Base-by-base conservation (phyloP, 2,113 vertebrate genomes). In the Corythornis vintsioides region DNA sequence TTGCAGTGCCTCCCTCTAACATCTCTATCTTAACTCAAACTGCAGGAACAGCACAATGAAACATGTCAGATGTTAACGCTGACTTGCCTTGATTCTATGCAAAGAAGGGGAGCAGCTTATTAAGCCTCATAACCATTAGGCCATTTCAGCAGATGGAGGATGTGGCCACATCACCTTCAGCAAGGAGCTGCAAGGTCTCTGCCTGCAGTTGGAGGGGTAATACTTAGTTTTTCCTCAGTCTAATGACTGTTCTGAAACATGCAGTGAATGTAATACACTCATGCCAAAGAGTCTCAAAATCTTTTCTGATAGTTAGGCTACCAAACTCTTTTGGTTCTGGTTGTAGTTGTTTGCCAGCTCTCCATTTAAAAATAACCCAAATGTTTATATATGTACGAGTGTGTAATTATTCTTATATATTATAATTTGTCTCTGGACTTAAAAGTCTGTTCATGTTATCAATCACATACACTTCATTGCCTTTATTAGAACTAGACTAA, bases 81-180 rank as follows among this genome's bases (percentile, higher is more conserved):
- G 45, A 38, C 35, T 24, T 86, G 71, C 65, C 55, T 33, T n/a
- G 86, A 12, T 82, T 29, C 50, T 89, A 35, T 88, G 77, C 75
- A 76, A n/a, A 55, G 56, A 2, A 35, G 57, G 55, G 91, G 76
- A 92, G 74, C 77, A 67, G 89, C 86, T 77, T 94, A 60, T 78
- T 52, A 75, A 75, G 70, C 18, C 82, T 89, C 78, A 42, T 3
- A 52, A 60, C 70, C 14, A 0, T 61, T 12, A 43, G 72, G 42
- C 67, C 53, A 7, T 72, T 80, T 35, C 50, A 72, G 73, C 65
- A 65, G 72, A 61, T 81, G 72, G 48, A 86, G 85, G 73, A 90
- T 50, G 76, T 69, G 94, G 40, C 52, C 35, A 4, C 70, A 38
- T 83, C 89, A 63, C 83, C 87, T 71, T 78, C 89, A 79, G 28